Evolutionary conservation across 2,113 vertebrate species (phyloP).

Genomic region (Carassius auratus): DNA sequence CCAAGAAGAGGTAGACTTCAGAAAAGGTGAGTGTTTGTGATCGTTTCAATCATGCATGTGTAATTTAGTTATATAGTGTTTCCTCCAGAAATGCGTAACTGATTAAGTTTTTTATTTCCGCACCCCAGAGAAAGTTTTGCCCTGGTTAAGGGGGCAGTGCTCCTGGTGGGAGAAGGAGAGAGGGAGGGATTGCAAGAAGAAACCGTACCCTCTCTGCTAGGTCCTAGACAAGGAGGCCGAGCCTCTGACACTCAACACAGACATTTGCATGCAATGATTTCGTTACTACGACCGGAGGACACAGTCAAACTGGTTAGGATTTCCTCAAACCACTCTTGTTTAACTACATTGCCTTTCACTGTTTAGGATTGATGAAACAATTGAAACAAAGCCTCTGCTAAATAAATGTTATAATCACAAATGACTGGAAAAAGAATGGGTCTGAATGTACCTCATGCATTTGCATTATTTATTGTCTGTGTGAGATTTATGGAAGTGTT

Average conservation of each 20-base stretch:
- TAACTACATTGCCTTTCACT: neutral
- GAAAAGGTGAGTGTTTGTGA: constrained; percentile 78
- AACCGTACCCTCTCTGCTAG: constrained; percentile 41
- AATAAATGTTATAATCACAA: neutral
- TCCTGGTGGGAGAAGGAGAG: constrained; percentile 81
- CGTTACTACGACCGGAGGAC: constrained; percentile 85
- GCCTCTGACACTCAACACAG: constrained; percentile 71
- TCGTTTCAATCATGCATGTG: neutral
- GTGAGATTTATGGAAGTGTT: neutral
- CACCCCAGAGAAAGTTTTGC: constrained; percentile 89
- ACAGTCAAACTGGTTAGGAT: constrained; percentile 84
- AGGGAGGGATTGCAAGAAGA: constrained; percentile 59
- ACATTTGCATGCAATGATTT: constrained; percentile 89
- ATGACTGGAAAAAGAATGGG: neutral
- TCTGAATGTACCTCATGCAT: neutral
- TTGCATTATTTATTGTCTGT: neutral
- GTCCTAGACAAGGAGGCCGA: constrained; percentile 42
- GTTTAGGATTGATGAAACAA: neutral
- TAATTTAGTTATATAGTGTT: neutral
- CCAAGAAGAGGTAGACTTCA: constrained; percentile 79
- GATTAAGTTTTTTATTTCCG: constrained; percentile 8
- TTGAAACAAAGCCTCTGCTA: neutral
- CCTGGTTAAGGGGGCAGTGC: constrained; percentile 85
- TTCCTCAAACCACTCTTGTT: neutral
- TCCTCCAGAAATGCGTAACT: neutral